These are phyloP conservation scores for Heliangelus exortis DNA, from an alignment of 2,797 vertebrate genomes.

Conservation along the genomic window DNA sequence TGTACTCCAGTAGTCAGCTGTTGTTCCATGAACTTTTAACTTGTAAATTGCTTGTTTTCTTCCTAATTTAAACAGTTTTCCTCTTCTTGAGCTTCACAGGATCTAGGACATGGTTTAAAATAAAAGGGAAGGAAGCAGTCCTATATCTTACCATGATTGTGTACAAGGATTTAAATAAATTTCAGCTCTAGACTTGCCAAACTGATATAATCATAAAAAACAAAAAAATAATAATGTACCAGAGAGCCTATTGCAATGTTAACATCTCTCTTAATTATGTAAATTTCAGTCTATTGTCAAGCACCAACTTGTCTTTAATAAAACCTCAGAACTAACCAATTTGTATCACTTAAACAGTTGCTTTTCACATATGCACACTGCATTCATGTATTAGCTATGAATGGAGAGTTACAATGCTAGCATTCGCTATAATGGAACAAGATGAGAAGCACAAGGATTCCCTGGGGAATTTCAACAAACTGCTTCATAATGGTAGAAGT, in stretches of 20 bases:
- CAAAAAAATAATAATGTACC: background rate
- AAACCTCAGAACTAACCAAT: background rate
- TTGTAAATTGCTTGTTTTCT: background rate
- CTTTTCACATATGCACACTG: background rate
- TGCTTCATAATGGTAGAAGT: background rate
- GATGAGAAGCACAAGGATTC: background rate
- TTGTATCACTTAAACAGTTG: background rate
- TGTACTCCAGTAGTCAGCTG: rapidly evolving
- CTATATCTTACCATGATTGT: rapidly evolving
- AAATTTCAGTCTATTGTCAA: background rate
- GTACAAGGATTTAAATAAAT: background rate
- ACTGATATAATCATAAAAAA: background rate
- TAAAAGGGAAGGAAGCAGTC: background rate
- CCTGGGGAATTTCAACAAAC: background rate
- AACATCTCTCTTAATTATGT: conserved; percentile 36
- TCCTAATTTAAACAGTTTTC: background rate
- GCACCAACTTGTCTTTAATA: conserved; percentile 4
- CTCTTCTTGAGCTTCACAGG: background rate
- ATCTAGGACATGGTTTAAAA: background rate
- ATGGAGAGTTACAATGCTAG: background rate
- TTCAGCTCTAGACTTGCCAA: background rate
- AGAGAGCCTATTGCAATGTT: background rate
- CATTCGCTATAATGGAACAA: background rate
- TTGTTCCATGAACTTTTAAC: background rate
- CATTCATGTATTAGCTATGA: background rate